phyloP scores from a whole-genome alignment of 2,797 vertebrate genomes.

The Pangasius larnaudii region DNA sequence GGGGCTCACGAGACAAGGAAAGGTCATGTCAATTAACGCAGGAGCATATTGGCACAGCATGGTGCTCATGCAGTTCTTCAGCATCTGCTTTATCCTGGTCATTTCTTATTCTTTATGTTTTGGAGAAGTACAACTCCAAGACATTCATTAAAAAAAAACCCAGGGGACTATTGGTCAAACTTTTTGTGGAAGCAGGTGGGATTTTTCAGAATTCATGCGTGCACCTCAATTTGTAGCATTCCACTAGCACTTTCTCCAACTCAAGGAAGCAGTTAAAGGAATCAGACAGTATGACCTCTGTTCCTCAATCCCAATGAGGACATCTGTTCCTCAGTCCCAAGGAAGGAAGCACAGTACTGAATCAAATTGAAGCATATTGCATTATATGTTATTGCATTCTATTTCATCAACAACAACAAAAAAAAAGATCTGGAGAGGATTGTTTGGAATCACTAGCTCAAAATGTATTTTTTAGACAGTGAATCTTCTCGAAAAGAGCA shows the following conservation, averaged over 20 bases:
- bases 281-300: neutral
- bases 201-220: neutral
- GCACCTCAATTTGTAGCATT: neutral
- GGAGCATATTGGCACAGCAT: neutral
- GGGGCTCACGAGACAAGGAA: neutral
- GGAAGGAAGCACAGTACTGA: neutral
- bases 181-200: neutral
- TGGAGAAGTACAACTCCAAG: neutral
- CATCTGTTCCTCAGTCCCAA: neutral
- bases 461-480: neutral
- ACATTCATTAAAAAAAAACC: neutral
- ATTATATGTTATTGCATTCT: neutral
- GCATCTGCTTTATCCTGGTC: neutral
- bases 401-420: neutral
- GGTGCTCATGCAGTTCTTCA: neutral
- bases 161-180: neutral
- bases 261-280: neutral
- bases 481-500: neutral
- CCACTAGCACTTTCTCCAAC: neutral
- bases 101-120: neutral
- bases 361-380: neutral
- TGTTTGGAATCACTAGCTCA: neutral
- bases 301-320: no score
- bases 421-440: neutral
- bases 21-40: neutral